A percentile compares a stretch with the other conserved stretches of the same genome.
Conservation (phyloP, 2,797 vertebrate species). For the Heliangelus exortis region DNA sequence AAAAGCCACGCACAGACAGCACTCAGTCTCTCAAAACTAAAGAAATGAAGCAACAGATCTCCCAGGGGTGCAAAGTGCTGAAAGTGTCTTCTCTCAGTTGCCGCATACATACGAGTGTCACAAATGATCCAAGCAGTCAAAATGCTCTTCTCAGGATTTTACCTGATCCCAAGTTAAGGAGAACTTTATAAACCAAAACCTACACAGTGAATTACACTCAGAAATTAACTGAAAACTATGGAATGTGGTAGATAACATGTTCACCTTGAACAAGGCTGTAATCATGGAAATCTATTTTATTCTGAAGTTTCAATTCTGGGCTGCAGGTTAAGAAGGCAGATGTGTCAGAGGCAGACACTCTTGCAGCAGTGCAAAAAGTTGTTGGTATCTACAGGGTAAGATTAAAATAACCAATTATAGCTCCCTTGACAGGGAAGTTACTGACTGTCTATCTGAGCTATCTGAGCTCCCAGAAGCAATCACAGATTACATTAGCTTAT, state of each 20-base stretch:
- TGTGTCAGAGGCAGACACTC: background rate
- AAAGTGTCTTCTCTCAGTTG: background rate
- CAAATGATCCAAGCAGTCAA: background rate
- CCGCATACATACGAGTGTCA: background rate
- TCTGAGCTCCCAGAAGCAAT: background rate
- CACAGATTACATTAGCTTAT: background rate
- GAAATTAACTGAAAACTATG: background rate
- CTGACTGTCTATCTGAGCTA: background rate
- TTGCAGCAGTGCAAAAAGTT: background rate
- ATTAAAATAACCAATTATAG: background rate
- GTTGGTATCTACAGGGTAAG: background rate
- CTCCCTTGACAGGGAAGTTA: background rate
- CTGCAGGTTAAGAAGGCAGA: background rate
- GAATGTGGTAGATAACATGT: background rate
- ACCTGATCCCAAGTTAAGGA: background rate
- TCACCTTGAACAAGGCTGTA: background rate
- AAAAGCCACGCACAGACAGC: background rate
- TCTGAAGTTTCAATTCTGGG: background rate
- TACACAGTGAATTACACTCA: background rate
- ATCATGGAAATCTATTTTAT: background rate
- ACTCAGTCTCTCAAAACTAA: background rate
- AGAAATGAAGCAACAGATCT: background rate
- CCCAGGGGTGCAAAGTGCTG: background rate
- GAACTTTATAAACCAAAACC: conserved; percentile 1
- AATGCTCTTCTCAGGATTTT: background rate